phyloP scores from a whole-genome alignment of 2,797 vertebrate species.

The Orientallactaga sibirica region DNA sequence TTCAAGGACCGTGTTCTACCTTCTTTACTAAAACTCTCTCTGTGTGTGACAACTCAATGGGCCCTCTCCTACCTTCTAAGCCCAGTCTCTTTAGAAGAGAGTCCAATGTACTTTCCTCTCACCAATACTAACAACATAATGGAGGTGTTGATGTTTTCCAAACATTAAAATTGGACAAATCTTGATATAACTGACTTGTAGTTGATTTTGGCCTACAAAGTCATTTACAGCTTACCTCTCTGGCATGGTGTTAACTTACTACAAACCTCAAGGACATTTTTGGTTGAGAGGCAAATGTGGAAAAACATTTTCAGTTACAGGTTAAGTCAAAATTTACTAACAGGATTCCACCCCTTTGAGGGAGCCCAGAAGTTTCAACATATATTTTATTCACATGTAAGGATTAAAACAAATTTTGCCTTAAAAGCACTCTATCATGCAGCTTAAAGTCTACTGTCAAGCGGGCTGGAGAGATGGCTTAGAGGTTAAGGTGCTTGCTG shows the following conservation, averaged over 20 bases:
- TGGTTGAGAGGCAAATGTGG: slow-evolving; percentile 43
- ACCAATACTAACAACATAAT: slow-evolving; percentile 78
- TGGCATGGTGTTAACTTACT: slow-evolving; percentile 71
- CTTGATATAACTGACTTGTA: slow-evolving; percentile 83
- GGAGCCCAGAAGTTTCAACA: slow-evolving; percentile 52
- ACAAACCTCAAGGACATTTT: slow-evolving; percentile 75
- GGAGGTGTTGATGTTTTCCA: slow-evolving; percentile 83
- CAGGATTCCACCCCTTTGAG: slow-evolving; percentile 41
- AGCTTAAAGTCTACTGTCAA: slow-evolving; percentile 26
- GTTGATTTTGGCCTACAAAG: slow-evolving; percentile 82
- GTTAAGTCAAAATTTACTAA: slow-evolving; percentile 59
- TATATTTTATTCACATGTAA: slow-evolving; percentile 1
- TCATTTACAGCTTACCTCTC: slow-evolving; percentile 79
- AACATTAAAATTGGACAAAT: slow-evolving; percentile 81
- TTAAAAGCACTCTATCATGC: slow-evolving; percentile 35
- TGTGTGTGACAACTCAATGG: slow-evolving; percentile 75
- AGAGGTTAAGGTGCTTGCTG: too few relatives aligned
- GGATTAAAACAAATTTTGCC: slow-evolving; percentile 40
- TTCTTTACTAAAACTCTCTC: slow-evolving; percentile 73
- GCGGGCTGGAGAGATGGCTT: not conserved
- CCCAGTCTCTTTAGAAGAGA: slow-evolving; percentile 76
- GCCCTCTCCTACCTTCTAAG: slow-evolving; percentile 74
- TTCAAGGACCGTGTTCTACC: slow-evolving; percentile 76
- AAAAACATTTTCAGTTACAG: slow-evolving; percentile 72
- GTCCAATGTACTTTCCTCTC: slow-evolving; percentile 70